Base-by-base conservation (phyloP, 2,113 vertebrate genomes). In the Tragulus kanchil region DNA sequence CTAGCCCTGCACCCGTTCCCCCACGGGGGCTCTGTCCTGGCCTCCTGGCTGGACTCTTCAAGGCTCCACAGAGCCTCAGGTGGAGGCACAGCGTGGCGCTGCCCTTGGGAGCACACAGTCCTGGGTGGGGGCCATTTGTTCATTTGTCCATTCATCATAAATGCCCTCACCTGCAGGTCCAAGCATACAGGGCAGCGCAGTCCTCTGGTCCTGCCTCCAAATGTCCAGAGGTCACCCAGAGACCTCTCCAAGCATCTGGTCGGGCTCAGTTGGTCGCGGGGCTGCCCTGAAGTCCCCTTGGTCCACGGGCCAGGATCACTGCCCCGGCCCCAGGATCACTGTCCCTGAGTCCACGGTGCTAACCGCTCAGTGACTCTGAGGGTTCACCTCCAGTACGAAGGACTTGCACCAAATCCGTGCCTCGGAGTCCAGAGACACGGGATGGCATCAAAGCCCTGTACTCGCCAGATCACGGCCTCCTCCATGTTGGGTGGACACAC, bases 51-150 rank as follows among this genome's bases (percentile, higher is more conserved):
- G 23, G 56, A 16, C 67, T 45, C 31, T 36, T 19, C 1, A 31
- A 16, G 64, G 42, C 19, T 4, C 12, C 50, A 25, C 7, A 58
- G 3, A n/a, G 28, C 56, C 1, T 2, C 0, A 6, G 45, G 52
- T 0, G 5, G 12, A 45, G 28, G 14, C 50, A n/a, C 50, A 21
- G 65, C 45, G 26, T 52, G 31, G 45, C 3, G 1, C 83, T 81
- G 85, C 25, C n/a, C 67, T 3, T 21, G 78, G 96, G 67, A 89
- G 9, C 25, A 50, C 89, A 11, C 11, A 19, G 71, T 23, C 14
- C n/a, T 48, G 48, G 19, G 14, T 8, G 85, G 65, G 17, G 90
- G 65, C 78, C 7, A 3, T 3, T 36, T n/a, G n/a, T n/a, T 45
- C 58, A 31, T 19, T 26, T 65, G 45, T 52, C 23, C 3, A 87